Evolutionary conservation across 2,888 invertebrate genomes (phyloP).

Genomic region (Synanthedon vespiformis): DNA sequence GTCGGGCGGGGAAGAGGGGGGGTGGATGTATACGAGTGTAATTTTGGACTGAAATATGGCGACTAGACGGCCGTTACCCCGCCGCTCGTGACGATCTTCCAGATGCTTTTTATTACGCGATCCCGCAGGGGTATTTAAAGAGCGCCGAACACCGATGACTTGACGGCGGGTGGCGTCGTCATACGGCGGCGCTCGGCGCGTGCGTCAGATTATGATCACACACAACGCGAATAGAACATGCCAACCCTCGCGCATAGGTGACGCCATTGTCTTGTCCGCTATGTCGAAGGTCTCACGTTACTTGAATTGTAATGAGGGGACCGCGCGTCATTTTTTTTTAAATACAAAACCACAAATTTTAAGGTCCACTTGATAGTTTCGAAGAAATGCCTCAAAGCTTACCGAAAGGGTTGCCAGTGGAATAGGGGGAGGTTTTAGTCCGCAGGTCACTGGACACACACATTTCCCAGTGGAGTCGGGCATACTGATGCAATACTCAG

Average conservation of each 20-base stretch:
- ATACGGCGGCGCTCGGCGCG: constrained; percentile 26
- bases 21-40: constrained; percentile 15
- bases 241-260: constrained; percentile 42
- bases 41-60: constrained; percentile 37
- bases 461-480: too few species aligned
- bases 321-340: too few species aligned
- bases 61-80: constrained; percentile 33
- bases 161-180: constrained; percentile 30
- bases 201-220: constrained; percentile 39
- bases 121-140: constrained; percentile 32
- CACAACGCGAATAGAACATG: constrained; percentile 57
- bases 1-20: constrained; percentile 5
- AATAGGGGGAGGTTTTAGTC: too few species aligned
- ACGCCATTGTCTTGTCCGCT: background rate
- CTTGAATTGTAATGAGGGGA: too few species aligned
- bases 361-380: too few species aligned
- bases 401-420: too few species aligned
- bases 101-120: constrained; percentile 41
- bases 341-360: too few species aligned
- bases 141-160: constrained; percentile 17
- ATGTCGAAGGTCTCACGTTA: background rate
- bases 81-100: constrained; percentile 24
- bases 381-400: too few species aligned
- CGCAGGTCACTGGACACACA: too few species aligned
- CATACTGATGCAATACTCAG: too few species aligned